Conservation (phyloP, 2,113 vertebrate genomes). For the Channa maculata region DNA sequence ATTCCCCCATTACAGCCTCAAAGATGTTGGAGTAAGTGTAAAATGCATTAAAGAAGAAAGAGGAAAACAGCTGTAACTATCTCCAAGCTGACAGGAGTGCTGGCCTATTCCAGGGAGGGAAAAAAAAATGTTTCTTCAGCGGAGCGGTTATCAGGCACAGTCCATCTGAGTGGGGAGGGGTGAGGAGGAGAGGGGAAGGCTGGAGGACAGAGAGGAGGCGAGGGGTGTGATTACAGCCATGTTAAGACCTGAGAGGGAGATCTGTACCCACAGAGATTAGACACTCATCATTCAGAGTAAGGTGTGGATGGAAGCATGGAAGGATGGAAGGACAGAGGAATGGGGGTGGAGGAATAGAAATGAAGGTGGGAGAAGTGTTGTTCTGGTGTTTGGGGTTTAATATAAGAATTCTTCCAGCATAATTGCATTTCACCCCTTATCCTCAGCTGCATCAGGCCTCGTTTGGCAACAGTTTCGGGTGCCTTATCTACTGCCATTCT, state of each 20-base stretch:
- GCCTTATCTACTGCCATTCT: conserved; percentile 84
- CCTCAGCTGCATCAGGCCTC: conserved; percentile 80
- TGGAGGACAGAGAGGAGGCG: background rate
- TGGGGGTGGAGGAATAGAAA: conserved; percentile 22
- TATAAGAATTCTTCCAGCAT: conserved; percentile 80
- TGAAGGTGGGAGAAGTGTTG: conserved; percentile 56
- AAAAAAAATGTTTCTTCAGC: conserved; percentile 44
- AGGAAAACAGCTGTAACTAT: conserved; percentile 71
- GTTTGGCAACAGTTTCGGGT: conserved; percentile 81
- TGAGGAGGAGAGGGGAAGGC: conserved; percentile 1
- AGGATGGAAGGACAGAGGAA: conserved; percentile 6
- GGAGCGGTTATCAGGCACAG: conserved; percentile 66
- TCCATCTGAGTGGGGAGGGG: conserved; percentile 69
- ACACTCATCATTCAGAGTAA: conserved; percentile 76
- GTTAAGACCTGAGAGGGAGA: conserved; percentile 81
- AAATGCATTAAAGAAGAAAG: conserved; percentile 60
- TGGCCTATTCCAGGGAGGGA: conserved; percentile 52
- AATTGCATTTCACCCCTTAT: conserved; percentile 82
- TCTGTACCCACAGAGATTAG: conserved; percentile 80
- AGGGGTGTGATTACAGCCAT: conserved; percentile 74
- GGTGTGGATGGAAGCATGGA: conserved; percentile 44
- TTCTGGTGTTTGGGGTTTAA: conserved; percentile 73
- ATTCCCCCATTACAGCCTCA: conserved; percentile 55
- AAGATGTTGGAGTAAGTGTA: conserved; percentile 50
- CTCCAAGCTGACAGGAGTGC: conserved; percentile 63